Conservation (phyloP, 2,797 vertebrate species). For the Apogon talboti region DNA sequence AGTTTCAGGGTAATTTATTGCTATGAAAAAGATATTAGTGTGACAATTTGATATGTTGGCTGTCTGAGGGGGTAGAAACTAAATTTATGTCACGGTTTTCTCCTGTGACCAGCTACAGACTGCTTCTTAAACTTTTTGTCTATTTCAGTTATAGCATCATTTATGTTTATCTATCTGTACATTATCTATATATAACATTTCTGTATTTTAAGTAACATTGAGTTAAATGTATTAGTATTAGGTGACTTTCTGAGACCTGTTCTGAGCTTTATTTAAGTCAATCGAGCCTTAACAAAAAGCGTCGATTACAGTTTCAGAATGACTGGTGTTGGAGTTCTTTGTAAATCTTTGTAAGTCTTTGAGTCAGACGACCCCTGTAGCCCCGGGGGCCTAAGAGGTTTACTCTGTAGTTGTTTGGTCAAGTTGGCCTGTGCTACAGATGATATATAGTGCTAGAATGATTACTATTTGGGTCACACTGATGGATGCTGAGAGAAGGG, state of each 20-base stretch:
- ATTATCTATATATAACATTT: background rate
- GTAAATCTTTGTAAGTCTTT: slow-evolving; percentile 27
- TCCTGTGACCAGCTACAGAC: slow-evolving; percentile 11
- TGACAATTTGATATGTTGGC: slow-evolving; percentile 18
- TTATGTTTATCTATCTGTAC: background rate
- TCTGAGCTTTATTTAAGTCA: slow-evolving; percentile 38
- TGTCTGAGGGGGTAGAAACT: slow-evolving; percentile 14
- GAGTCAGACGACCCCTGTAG: slow-evolving; percentile 36
- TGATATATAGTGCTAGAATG: slow-evolving; percentile 74
- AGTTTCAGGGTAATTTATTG: slow-evolving; percentile 11
- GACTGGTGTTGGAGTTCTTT: slow-evolving; percentile 29
- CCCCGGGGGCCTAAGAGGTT: slow-evolving; percentile 37
- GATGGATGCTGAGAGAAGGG: slow-evolving; percentile 70
- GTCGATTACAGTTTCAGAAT: slow-evolving; percentile 44
- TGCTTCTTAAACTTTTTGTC: slow-evolving; percentile 11
- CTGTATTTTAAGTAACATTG: too few relatives aligned
- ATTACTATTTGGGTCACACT: slow-evolving; percentile 80
- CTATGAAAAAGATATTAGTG: background rate
- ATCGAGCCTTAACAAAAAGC: slow-evolving; percentile 30
- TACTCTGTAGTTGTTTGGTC: slow-evolving; percentile 47
- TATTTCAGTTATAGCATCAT: slow-evolving; percentile 5
- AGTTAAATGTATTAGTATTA: too few relatives aligned
- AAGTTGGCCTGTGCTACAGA: slow-evolving; percentile 52
- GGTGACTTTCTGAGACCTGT: background rate
- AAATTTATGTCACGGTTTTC: slow-evolving; percentile 17